Evolutionary conservation across 2,888 invertebrate genomes (phyloP), one percentile per base, ranked within the genome.

Genomic region (Caenorhabditis afra): DNA sequence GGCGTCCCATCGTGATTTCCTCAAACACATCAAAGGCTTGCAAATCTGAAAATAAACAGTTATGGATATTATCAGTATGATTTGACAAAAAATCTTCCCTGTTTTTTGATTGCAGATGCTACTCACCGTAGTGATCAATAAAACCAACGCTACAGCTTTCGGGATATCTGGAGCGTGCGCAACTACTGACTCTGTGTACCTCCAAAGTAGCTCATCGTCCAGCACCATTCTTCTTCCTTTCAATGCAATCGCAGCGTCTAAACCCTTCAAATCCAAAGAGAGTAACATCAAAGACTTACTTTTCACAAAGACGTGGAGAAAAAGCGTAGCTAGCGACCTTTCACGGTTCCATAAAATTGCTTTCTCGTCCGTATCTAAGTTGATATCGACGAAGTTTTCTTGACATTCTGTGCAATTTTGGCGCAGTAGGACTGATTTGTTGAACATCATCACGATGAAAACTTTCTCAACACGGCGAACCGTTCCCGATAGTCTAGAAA

Each of bases 231-330:
- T 68, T 2, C 47, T 18, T 7, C 64, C 64, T 50, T 41, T 55
- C 12, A 39, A 12, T 5, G 61, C 37, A 22, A 75, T 57, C 1
- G 41, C 11, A 0, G 67, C 61, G 55, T 61, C 75, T 75, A 57
- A 67, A 66, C 14, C 20, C 39, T n/a, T n/a, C n/a, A n/a, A n/a
- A n/a, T n/a, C n/a, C n/a, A n/a, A n/a, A n/a, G n/a, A 16, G 44
- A 44, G 3, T 18, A 39, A 37, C 29, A 29, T 29, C 29, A 7
- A 57, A 22, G 11, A 64, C 66, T 39, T 11, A 78, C 77, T 78
- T 71, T 78, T 78, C 0, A 59, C 55, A 35, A 78, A 78, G 44
- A 78, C 77, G 5, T 53, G 65, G 12, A 78, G 41, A 16, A 78
- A 78, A 12, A 78, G 39, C 2, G 49, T 44, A 16, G 44, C 61